Evolutionary conservation across 92 coral and sea anemone species (phyloP), one percentile per base, ranked within the genome.

Genomic region (Palythoa heliodiscus): DNA sequence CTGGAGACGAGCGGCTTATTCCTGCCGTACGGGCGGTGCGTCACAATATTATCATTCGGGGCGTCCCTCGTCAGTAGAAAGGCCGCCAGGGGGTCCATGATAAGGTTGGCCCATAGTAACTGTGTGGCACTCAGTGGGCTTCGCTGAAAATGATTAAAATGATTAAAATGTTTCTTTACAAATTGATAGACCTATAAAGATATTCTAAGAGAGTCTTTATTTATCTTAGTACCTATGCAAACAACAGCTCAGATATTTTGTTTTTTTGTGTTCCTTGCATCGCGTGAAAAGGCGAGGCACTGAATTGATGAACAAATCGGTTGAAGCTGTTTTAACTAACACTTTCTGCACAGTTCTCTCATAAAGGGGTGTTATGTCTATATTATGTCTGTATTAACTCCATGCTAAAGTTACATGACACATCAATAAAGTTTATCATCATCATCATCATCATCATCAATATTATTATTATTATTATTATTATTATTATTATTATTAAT

Each of bases 51-150:
- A 38, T 85, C 77, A 40, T 93, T 80, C 10, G 98, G 98, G 4
- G 86, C 86, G 82, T 94, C 98, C 40, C 98, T 83, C 19, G 95
- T 90, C 43, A 94, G 83, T 7, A 94, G 93, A 17, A 94, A 43
- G 6, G 95, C 91, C 2, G 98, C 98, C 40, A 94, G 78, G 48
- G 93, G 88, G 78, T 94, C 98, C 95, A 94, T 92, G 76, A 94
- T 92, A 38, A 94, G 93, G 87, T 94, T 94, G 17, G 91, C 86
- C 98, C 98, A 94, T 14, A 94, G 91, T 25, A 94, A 88, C 88
- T 94, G 98, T 16, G 98, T 90, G 3, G 95, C 98, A 82, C 95
- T 92, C 67, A 94, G 61, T 16, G 94, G 88, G 87, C 98, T 94
- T 77, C 92, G 90, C 98, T 94, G 90, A 11, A 86, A 71, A 70